A percentile compares a stretch with the other conserved stretches of the same genome.
Evolutionary conservation across 2,797 vertebrate genomes (phyloP).

Genomic region (Sorex maritimensis): DNA sequence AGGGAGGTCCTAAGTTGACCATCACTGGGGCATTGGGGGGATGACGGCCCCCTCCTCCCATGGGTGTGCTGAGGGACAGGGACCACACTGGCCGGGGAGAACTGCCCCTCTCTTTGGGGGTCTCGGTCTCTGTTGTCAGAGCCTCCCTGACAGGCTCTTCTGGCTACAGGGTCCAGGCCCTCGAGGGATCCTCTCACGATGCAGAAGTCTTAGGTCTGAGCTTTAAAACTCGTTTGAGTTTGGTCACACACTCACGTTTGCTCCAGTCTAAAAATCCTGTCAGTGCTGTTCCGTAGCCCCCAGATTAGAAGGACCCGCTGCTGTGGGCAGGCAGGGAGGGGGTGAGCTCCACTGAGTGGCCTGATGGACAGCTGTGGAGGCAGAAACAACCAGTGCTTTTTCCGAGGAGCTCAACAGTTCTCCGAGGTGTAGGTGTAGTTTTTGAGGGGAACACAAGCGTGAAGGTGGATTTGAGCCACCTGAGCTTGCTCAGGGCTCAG

Average conservation of each 20-base stretch:
- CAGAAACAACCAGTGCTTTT: slow-evolving; percentile 12
- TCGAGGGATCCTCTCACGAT: not conserved
- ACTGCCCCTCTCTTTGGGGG: not conserved
- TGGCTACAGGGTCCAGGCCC: too few species aligned
- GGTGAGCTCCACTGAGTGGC: too few species aligned
- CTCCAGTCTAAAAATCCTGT: slow-evolving; percentile 1
- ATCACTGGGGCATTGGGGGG: not conserved
- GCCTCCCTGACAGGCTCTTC: not conserved
- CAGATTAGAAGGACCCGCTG: slow-evolving; percentile 11
- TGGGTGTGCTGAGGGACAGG: not conserved
- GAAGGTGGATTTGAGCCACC: too few species aligned
- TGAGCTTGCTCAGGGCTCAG: too few species aligned
- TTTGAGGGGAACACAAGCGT: too few species aligned
- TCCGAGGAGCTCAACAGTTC: not conserved
- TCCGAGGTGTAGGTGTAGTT: not conserved
- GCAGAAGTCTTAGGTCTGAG: not conserved
- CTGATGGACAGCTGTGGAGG: not conserved
- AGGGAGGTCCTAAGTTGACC: not conserved
- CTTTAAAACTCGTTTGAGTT: slow-evolving; percentile 24
- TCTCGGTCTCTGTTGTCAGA: not conserved
- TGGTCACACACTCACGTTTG: slow-evolving; percentile 13
- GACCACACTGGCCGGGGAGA: not conserved
- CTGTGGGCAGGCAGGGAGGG: not conserved
- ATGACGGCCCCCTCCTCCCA: not conserved
- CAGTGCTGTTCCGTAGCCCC: not conserved